Percentiles rank a stretch among this genome's conserved stretches.
Conservation (phyloP, 2,888 invertebrate genomes). For the Orgyia antiqua region DNA sequence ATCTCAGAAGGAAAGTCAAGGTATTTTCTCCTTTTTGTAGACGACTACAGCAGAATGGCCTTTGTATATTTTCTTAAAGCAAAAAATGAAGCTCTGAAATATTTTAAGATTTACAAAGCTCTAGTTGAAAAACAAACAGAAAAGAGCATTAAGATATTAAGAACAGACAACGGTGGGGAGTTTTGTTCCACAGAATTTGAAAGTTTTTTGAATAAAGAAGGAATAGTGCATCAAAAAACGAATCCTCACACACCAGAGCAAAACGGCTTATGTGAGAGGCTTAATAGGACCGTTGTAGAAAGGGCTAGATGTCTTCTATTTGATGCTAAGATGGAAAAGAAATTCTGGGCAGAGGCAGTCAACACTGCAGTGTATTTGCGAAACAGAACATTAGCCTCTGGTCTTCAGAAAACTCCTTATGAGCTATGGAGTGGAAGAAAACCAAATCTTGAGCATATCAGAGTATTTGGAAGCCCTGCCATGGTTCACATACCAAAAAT, state of each 20-base stretch:
- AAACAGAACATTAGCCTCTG: background rate
- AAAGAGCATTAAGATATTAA: background rate
- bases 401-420: constrained; percentile 5
- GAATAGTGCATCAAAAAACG: too few relatives aligned
- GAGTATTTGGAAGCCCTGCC: constrained; percentile 7
- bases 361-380: constrained; percentile 2
- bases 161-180: too few relatives aligned
- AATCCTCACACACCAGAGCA: too few relatives aligned
- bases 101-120: background rate
- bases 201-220: background rate
- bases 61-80: background rate
- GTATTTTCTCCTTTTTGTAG: background rate
- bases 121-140: background rate
- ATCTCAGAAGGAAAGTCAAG: background rate
- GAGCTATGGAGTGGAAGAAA: too few relatives aligned
- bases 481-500: constrained; percentile 9
- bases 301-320: too few relatives aligned
- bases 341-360: too few relatives aligned
- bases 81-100: too few relatives aligned
- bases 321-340: too few relatives aligned
- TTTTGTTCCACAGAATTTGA: too few relatives aligned
- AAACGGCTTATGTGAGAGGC: too few relatives aligned
- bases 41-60: background rate
- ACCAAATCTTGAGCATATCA: constrained; percentile 7
- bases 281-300: too few relatives aligned